Evolutionary conservation across 2,797 vertebrate genomes (phyloP).

Genomic region (Lacerta bilineata): DNA sequence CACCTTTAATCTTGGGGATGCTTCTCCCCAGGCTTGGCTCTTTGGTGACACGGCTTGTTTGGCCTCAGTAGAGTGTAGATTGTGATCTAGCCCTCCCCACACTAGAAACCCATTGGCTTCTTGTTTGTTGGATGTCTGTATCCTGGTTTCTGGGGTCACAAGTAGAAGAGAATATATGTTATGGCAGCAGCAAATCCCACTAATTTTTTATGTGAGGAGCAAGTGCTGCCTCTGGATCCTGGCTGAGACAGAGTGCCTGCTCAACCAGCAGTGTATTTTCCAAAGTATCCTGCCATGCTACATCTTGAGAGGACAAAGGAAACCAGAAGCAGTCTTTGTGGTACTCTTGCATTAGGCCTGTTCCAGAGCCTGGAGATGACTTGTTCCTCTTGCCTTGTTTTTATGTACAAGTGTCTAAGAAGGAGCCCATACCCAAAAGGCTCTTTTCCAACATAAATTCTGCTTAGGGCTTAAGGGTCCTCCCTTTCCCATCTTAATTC

Average conservation of each 20-base stretch:
- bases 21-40: background rate
- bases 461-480: background rate
- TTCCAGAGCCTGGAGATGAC: background rate
- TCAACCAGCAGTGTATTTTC: background rate
- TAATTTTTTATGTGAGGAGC: slow-evolving; percentile 63
- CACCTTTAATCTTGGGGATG: background rate
- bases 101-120: slow-evolving; percentile 51
- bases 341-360: background rate
- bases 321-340: background rate
- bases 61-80: slow-evolving; percentile 32
- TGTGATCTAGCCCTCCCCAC: slow-evolving; percentile 6
- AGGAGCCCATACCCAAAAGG: background rate
- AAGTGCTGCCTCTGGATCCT: slow-evolving; percentile 56
- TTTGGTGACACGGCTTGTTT: slow-evolving; percentile 12
- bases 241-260: slow-evolving; percentile 12
- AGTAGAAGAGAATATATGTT: slow-evolving; percentile 66
- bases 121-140: slow-evolving; percentile 64
- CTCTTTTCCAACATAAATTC: background rate
- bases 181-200: slow-evolving; percentile 61
- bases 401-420: background rate
- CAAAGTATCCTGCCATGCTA: background rate
- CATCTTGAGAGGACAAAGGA: background rate
- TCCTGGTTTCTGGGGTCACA: slow-evolving; percentile 51
- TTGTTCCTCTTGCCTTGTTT: background rate
- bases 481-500: background rate